A percentile compares a stretch with the other conserved stretches of the same genome.
phyloP scores from a whole-genome alignment of 2,888 invertebrate species.

The Urechis unicinctus region DNA sequence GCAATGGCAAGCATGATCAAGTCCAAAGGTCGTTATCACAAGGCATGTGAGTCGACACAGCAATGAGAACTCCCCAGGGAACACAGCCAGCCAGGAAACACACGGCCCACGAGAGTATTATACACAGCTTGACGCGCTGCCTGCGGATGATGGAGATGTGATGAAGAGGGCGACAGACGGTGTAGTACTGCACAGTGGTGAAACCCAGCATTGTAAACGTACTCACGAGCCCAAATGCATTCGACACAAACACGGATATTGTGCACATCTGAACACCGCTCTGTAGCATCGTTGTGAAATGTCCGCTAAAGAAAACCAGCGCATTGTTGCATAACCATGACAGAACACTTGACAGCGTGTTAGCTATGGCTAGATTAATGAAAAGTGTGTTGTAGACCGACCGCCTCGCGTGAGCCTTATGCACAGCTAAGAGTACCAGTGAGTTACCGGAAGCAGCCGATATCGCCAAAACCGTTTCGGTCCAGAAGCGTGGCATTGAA shows the following conservation, averaged over 20 bases:
- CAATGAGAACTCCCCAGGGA: conserved; percentile 8
- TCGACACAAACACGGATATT: conserved; percentile 11
- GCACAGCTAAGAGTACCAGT: conserved; percentile 10
- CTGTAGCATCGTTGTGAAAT: conserved; percentile 3
- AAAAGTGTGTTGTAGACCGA: conserved; percentile 19
- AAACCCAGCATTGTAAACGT: conserved; percentile 20
- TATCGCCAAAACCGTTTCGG: conserved; percentile 7
- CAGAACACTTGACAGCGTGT: conserved; percentile 12
- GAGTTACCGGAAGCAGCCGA: conserved; percentile 4
- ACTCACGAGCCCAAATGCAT: conserved; percentile 14
- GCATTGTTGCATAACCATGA: conserved; percentile 18
- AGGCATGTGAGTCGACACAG: not conserved
- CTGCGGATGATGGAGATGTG: conserved; percentile 10
- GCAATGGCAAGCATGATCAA: conserved; percentile 8
- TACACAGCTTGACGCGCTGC: conserved; percentile 6
- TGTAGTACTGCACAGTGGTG: conserved; percentile 17
- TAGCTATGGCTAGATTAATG: conserved; percentile 17
- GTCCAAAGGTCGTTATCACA: conserved; percentile 3
- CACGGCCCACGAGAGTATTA: conserved; percentile 11
- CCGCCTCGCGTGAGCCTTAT: not conserved
- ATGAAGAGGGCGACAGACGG: conserved; percentile 18
- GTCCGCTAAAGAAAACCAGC: conserved; percentile 9
- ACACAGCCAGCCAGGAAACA: conserved; percentile 4
- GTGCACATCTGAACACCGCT: conserved; percentile 5
- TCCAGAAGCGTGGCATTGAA: conserved; percentile 8